These are phyloP conservation scores for Oenanthe oenanthe DNA, from an alignment of 2,113 vertebrate genomes.

Conservation along the genomic window DNA sequence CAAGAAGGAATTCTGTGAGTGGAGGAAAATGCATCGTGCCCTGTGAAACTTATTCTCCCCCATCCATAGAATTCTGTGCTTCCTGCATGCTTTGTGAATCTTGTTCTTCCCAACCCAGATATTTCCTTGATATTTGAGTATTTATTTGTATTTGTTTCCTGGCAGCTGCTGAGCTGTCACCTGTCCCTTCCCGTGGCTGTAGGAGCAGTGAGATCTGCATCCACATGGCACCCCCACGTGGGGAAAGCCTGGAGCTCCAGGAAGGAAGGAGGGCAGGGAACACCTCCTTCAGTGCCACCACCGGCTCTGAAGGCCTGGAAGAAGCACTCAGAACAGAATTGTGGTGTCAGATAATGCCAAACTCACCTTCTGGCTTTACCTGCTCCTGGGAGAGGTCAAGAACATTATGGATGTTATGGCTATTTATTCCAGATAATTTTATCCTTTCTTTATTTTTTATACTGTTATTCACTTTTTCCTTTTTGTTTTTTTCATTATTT, in stretches of 20 bases:
- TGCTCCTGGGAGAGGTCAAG: rapidly evolving
- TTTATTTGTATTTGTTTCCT: rapidly evolving
- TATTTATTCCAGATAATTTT: neutral
- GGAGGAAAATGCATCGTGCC: neutral
- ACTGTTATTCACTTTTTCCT: neutral
- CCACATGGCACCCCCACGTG: slow-evolving; percentile 41
- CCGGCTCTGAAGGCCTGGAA: neutral
- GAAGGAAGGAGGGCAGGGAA: neutral
- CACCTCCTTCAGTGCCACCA: rapidly evolving
- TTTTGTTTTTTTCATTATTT: neutral
- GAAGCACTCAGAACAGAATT: neutral
- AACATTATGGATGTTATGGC: neutral
- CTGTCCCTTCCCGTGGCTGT: rapidly evolving
- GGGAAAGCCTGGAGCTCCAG: neutral
- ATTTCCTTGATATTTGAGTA: neutral
- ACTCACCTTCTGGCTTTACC: neutral
- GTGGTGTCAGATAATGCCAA: neutral
- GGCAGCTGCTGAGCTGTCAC: neutral
- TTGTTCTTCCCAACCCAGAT: rapidly evolving
- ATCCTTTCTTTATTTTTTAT: neutral
- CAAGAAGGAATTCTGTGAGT: rapidly evolving
- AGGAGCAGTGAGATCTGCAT: neutral
- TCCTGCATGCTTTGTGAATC: neutral
- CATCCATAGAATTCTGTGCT: rapidly evolving
- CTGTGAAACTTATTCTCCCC: neutral